Base-by-base conservation (phyloP, 2,797 vertebrate species). In the Enteromius thamalakanensis region DNA sequence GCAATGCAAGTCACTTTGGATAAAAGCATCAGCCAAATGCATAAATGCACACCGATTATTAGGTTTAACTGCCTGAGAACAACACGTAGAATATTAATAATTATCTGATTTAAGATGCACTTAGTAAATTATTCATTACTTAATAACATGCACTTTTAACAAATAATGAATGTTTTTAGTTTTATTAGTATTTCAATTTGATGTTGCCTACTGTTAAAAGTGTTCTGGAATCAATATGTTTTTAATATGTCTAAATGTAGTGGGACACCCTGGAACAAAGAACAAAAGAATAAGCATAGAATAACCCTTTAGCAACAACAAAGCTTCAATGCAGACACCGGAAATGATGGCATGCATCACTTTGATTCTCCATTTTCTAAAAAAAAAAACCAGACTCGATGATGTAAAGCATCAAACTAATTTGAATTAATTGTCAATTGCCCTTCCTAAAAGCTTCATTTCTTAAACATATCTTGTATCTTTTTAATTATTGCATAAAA, bases 291-390 rank as follows among this genome's bases (percentile, higher is more conserved):
- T 70, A n/a, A n/a, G n/a, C n/a, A n/a, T n/a, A n/a, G n/a, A n/a
- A n/a, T n/a, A n/a, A n/a, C 29, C 14, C 65, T 45, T 45, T 65
- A 69, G 53, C 34, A 82, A 76, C 45, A 64, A 62, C 32, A 47
- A n/a, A 76, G 60, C 34, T 26, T 37, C 67, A 87, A 88, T 85
- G 4, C 53, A 71, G 40, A 47, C 6, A n/a, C 68, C 47, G 68
- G 26, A 81, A 81, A 81, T 49, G 11, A 72, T 62, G 10, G 34
- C 67, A 71, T 15, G 29, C 21, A 34, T 51, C 6, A 6, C 45
- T 23, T 37, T 51, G n/a, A 29, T n/a, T 3, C 45, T 14, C 32
- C 58, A 19, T 76, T 47, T 55, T 72, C 21, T 15, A 34, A 45
- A 49, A n/a, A n/a, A n/a, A n/a, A 70, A 72, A 83, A 70, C 79